These are phyloP conservation scores for Microtus obscurus DNA, from an alignment of 2,797 vertebrate species.

Conservation along the genomic window DNA sequence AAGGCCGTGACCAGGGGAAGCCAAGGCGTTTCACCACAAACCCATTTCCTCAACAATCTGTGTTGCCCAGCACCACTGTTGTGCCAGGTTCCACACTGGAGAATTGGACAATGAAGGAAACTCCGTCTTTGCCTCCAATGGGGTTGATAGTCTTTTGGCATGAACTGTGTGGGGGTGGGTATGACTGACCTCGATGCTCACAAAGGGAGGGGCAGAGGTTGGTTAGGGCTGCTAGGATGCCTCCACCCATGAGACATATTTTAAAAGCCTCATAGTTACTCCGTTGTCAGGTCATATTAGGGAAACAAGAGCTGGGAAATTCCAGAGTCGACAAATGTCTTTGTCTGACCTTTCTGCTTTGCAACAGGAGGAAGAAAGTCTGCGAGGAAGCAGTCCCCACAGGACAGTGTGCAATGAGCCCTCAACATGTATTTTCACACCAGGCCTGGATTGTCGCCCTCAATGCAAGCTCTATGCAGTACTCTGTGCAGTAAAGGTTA, in stretches of 20 bases:
- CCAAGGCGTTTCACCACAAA: not conserved
- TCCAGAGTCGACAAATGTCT: not conserved
- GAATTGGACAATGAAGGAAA: not conserved
- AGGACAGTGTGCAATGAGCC: accelerated
- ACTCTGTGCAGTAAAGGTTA: not conserved
- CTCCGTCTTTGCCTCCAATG: not conserved
- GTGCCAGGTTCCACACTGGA: not conserved
- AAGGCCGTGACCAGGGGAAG: not conserved
- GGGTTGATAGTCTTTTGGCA: not conserved
- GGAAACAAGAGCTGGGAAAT: not conserved
- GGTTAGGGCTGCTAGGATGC: not conserved
- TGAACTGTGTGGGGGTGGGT: not conserved
- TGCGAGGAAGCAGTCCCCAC: not conserved
- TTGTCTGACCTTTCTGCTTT: not conserved
- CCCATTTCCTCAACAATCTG: not conserved
- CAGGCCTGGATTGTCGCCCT: not conserved
- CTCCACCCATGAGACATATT: not conserved
- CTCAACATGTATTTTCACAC: not conserved
- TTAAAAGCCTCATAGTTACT: not conserved
- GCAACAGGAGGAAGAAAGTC: not conserved
- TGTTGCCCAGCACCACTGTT: not conserved
- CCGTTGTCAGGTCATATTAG: not conserved
- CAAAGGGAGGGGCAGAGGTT: not conserved
- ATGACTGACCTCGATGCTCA: not conserved
- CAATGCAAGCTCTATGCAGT: not conserved